Evolutionary conservation across 1,140 invertebrate genomes (phyloP), one percentile per base, ranked within the genome.

Genomic region (Hyles vespertilio): DNA sequence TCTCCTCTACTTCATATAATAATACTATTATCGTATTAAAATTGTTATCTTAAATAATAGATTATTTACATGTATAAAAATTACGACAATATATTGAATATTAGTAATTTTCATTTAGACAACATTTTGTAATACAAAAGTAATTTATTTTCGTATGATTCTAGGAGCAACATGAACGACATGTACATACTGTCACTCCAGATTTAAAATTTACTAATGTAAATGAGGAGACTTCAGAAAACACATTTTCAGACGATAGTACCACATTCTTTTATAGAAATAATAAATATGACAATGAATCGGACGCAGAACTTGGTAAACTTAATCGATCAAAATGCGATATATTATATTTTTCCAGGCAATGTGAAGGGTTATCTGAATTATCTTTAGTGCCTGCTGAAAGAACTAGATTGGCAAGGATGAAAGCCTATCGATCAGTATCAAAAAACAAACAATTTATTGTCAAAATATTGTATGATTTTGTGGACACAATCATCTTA

Each of bases 101-200:
- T 22, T 22, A 22, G 22, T 22, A 22, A 22, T 22, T 22, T 22
- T 22, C 22, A 22, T 22, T 22, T 22, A 22, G 22, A 22, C 22
- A 22, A 22, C 22, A 22, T 22, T 22, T 22, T 22, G 22, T 22
- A 2, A 22, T 22, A 22, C 22, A 22, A 22, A 1, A 22, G 2
- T 1, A 22, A 22, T 22, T 22, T 22, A 22, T 22, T 5, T 5
- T 48, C 22, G 10, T 12, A 3, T 48, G 3, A 3, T 46, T 11
- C 10, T 10, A 54, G 81, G 72, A 83, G 61, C 60, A 54, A 48
- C 56, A 83, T 44, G 83, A 86, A 52, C 67, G 32, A 51, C 81
- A 84, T 11, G 67, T 86, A 52, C 67, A 68, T 3, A 74, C 70
- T 32, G 68, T 83, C 0, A 75, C 69, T 8, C 75, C 79, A 5